Conservation (phyloP, 2,797 vertebrate genomes). For the Oreonectes daqikongensis region DNA sequence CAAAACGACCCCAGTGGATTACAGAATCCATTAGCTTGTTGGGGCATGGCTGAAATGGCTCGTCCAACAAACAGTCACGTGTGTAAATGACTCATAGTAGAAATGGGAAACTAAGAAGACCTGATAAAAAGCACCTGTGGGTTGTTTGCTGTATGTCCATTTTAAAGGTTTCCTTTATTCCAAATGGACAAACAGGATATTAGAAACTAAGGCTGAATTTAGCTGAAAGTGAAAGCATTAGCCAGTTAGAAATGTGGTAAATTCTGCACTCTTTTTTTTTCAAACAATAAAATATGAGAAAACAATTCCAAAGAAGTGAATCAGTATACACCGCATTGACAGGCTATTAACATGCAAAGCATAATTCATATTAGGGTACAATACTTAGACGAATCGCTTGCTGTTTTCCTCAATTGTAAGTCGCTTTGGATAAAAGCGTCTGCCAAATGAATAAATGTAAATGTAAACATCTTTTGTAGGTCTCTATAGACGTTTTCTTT, state of each 20-base stretch:
- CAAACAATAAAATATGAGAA: not conserved
- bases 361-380: slow-evolving; percentile 5
- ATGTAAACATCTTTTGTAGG: too few relatives aligned
- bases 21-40: slow-evolving; percentile 57
- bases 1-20: slow-evolving; percentile 66
- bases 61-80: not conserved
- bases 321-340: not conserved
- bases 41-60: slow-evolving; percentile 26
- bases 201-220: not conserved
- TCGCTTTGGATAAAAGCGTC: too few relatives aligned
- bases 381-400: too few relatives aligned
- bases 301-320: not conserved
- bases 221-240: not conserved
- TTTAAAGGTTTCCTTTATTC: slow-evolving; percentile 12
- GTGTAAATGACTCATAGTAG: slow-evolving; percentile 2
- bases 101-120: not conserved
- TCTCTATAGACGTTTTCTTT: not conserved
- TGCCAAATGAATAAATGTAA: too few relatives aligned
- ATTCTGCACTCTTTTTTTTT: not conserved
- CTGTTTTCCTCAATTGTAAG: too few relatives aligned
- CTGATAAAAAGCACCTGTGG: not conserved
- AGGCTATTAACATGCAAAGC: not conserved
- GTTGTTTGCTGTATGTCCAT: not conserved
- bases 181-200: not conserved
- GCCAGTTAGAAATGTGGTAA: not conserved